Percentiles rank a stretch among this genome's conserved stretches.
phyloP scores from a whole-genome alignment of 37 sponge, comb jelly and placozoan genomes.

The Aplysina aerophoba region DNA sequence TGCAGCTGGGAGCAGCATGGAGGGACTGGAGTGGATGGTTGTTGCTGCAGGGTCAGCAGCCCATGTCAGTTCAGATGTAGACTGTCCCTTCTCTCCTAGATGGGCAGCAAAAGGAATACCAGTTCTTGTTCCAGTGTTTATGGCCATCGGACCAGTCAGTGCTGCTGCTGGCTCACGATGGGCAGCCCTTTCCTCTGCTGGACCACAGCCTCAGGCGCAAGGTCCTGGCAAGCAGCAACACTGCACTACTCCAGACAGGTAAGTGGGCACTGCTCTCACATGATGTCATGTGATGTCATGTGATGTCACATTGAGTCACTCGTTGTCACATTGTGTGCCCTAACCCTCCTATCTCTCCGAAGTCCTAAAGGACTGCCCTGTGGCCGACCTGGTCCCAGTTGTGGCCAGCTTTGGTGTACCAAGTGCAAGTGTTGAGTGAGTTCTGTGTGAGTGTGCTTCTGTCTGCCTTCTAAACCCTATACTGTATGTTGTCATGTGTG shows the following conservation, averaged over 20 bases:
- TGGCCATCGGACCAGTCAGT: no score
- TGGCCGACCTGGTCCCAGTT: background rate
- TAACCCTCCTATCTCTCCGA: background rate
- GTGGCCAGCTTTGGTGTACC: conserved; percentile 5
- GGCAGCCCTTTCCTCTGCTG: background rate
- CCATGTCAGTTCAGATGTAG: no score
- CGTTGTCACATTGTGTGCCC: background rate
- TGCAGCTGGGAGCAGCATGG: no score
- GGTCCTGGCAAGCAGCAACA: background rate
- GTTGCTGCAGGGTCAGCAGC: no score
- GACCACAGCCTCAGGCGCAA: background rate
- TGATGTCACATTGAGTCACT: background rate
- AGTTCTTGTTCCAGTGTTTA: no score
- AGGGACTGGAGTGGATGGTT: no score
- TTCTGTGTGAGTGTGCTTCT: background rate
- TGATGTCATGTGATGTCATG: background rate
- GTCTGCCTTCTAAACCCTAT: no score
- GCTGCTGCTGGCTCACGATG: background rate
- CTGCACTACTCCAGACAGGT: background rate
- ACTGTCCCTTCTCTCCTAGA: no score
- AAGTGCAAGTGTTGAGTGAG: background rate
- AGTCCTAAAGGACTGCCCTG: conserved; percentile 5
- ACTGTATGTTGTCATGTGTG: no score
- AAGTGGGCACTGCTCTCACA: background rate
- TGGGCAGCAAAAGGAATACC: no score